Base-by-base conservation (phyloP, 92 coral and sea anemone species). In the Scolanthus callimorphus region DNA sequence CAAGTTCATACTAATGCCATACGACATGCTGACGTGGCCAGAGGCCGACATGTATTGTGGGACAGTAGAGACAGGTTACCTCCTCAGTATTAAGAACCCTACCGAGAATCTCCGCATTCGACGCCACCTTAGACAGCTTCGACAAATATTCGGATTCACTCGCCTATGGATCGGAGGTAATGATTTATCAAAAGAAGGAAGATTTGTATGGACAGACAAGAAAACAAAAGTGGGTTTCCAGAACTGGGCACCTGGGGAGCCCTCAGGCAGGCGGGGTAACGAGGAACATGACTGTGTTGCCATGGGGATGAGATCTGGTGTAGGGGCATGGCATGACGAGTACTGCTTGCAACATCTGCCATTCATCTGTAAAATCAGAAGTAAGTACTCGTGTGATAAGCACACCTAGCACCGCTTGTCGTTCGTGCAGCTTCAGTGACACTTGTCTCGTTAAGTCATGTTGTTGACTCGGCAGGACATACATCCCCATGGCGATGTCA, bases 1-100 rank as follows among this genome's bases (percentile, higher is more conserved):
- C 71, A 77, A 82, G 76, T 70, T 70, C 49, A 20, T 82, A 23
- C 9, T 82, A 20, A 30, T 77, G 44, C 75, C 45, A 11, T 49
- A 77, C 34, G 84, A 77, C 10, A 78, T 73, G 85, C 85, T 82
- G 1, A 51, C 89, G 9, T 82, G 89, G 89, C 76, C 85, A 4
- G 89, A 82, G 15, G 84, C 89, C 0, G 89, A 82, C 39, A 43
- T 77, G 12, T 82, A 82, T 71, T 82, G 89, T 39, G 48, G 67
- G 12, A 29, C 60, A 11, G 76, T 48, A 9, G 89, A 82, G 58
- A 69, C 80, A 0, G 89, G 80, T 25, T 85, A 82, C 49, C 54
- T 82, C 13, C 54, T 73, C 9, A 77, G 80, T 6, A 27, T 77
- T 31, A 49, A 29, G 17, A 46, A 46, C 20, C n/a, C 43, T 22